Conservation (phyloP, 2,113 vertebrate genomes). For the Albula glossodonta region DNA sequence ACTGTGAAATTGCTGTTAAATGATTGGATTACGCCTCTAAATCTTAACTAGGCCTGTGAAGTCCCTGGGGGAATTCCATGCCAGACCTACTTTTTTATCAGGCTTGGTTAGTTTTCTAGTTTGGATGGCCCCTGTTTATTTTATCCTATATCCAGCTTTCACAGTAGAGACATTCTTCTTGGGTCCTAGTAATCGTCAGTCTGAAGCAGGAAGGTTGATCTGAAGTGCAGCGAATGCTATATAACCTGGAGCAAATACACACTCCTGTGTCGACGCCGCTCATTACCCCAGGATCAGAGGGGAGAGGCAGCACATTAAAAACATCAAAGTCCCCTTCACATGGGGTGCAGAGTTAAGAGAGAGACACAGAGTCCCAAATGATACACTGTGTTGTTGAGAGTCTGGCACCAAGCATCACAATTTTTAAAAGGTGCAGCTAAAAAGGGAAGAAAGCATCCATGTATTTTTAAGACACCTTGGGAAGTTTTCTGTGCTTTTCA, state of each 20-base stretch:
- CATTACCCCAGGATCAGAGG: not conserved
- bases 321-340: not conserved
- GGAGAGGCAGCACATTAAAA: not conserved
- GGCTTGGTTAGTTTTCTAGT: not conserved
- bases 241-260: not conserved
- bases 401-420: not conserved
- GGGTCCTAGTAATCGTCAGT: not conserved
- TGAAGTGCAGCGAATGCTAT: not conserved
- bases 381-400: not conserved
- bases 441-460: not conserved
- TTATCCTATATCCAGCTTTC: not conserved
- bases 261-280: not conserved
- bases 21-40: constrained; percentile 22
- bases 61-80: not conserved
- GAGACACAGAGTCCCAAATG: not conserved
- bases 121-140: not conserved
- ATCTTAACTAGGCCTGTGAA: constrained; percentile 1
- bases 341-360: not conserved
- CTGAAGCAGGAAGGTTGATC: not conserved
- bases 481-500: not conserved
- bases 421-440: constrained; percentile 9
- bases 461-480: not conserved
- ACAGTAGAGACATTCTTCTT: not conserved
- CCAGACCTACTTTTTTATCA: not conserved
- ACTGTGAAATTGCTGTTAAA: constrained; percentile 26